These are phyloP conservation scores for Amblyopsis rosae DNA, from an alignment of 2,113 vertebrate species.

Conservation along the genomic window DNA sequence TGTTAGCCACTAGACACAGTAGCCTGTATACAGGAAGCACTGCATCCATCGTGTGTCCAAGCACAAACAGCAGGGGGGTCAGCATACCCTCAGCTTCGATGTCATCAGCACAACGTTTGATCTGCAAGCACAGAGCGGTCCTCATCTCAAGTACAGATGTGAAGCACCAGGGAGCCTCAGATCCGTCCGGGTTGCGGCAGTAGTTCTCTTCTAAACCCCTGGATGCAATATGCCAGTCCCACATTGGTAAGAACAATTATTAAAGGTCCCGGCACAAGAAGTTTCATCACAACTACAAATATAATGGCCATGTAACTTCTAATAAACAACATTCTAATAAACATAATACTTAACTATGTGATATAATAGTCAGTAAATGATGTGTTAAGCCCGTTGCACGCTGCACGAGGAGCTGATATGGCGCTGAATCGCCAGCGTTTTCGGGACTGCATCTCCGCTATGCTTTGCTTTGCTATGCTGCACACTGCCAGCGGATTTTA, in stretches of 20 bases:
- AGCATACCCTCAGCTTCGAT: slow-evolving; percentile 82
- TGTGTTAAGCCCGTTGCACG: too few species aligned
- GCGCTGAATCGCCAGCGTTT: too few species aligned
- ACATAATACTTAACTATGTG: too few species aligned
- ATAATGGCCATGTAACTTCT: background rate
- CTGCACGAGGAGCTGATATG: too few species aligned
- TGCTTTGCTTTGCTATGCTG: too few species aligned
- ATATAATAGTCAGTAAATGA: too few species aligned
- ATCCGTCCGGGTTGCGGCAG: slow-evolving; percentile 94
- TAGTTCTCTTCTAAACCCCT: slow-evolving; percentile 95
- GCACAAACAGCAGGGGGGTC: slow-evolving; percentile 17
- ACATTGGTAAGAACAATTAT: background rate
- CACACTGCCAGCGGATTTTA: too few species aligned
- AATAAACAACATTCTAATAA: too few species aligned
- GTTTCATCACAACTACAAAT: background rate
- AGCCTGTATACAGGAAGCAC: background rate
- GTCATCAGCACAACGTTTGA: slow-evolving; percentile 89
- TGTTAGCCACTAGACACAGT: background rate
- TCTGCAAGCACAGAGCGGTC: slow-evolving; percentile 91
- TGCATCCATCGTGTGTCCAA: background rate
- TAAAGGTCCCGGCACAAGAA: background rate
- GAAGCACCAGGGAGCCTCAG: slow-evolving; percentile 97
- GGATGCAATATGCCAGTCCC: slow-evolving; percentile 7
- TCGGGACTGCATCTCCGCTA: too few species aligned
- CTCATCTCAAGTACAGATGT: slow-evolving; percentile 80